Percentiles rank a stretch among this genome's conserved stretches.
These are phyloP conservation scores for Schizotus pectinicornis DNA, from an alignment of 2,888 invertebrate genomes.

Conservation along the genomic window DNA sequence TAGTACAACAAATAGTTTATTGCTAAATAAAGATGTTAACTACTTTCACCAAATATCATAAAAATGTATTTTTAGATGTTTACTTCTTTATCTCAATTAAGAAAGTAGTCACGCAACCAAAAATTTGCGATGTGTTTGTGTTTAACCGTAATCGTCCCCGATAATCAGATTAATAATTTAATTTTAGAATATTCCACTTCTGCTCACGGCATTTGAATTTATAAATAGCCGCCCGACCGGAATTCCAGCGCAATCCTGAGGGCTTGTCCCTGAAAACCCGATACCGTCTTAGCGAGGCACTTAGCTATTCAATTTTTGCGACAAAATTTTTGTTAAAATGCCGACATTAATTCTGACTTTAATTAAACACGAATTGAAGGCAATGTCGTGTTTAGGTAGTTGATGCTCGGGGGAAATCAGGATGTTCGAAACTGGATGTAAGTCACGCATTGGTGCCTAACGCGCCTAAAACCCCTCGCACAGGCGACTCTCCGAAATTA, in stretches of 20 bases:
- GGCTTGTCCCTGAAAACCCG: slow-evolving; percentile 7
- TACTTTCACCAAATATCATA: slow-evolving; percentile 34
- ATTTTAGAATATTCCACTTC: slow-evolving; percentile 35
- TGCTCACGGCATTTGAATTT: slow-evolving; percentile 32
- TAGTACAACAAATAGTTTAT: slow-evolving; percentile 9
- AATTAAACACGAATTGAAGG: slow-evolving; percentile 34
- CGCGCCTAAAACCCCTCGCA: slow-evolving; percentile 2
- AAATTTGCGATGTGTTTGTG: slow-evolving; percentile 37
- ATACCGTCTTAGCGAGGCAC: neutral
- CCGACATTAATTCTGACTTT: slow-evolving; percentile 20
- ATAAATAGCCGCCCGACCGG: slow-evolving; percentile 26
- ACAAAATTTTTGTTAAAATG: neutral
- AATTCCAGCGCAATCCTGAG: neutral
- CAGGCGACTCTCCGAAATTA: too few relatives aligned
- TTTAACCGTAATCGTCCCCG: slow-evolving; percentile 30
- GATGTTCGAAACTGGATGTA: slow-evolving; percentile 17
- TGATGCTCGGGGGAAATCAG: slow-evolving; percentile 37
- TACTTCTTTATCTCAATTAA: slow-evolving; percentile 35
- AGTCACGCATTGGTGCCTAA: slow-evolving; percentile 21
- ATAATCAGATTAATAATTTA: slow-evolving; percentile 38
- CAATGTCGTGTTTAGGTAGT: slow-evolving; percentile 27
- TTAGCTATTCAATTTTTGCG: neutral
- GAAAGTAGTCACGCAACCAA: slow-evolving; percentile 35
- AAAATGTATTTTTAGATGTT: slow-evolving; percentile 36
- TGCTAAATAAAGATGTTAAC: slow-evolving; percentile 31